phyloP scores from a whole-genome alignment of 2,888 invertebrate genomes.

The Hirtodrosophila histrioides region DNA sequence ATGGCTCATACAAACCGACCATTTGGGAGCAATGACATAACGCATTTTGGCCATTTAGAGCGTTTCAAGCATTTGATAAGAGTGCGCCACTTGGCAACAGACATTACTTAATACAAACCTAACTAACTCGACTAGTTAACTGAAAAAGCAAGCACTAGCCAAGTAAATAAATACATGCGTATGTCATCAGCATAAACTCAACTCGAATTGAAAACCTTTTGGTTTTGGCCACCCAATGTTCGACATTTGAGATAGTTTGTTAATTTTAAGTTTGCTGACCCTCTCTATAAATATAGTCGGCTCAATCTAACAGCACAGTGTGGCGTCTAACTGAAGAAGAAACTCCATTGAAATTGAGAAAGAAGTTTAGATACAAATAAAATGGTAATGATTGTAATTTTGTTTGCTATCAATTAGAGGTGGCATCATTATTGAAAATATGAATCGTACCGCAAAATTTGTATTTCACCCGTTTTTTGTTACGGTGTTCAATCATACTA shows the following conservation, averaged over 20 bases:
- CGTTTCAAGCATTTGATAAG: constrained; percentile 29
- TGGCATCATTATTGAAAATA: too few relatives aligned
- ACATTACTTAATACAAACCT: constrained; percentile 1
- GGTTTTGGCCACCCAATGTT: neutral
- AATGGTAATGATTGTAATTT: too few relatives aligned
- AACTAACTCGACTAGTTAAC: constrained; percentile 23
- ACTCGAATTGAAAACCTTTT: constrained; percentile 8
- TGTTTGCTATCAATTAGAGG: too few relatives aligned
- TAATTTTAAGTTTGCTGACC: constrained; percentile 8
- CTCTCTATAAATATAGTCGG: constrained; percentile 9
- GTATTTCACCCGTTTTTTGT: too few relatives aligned
- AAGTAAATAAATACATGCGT: constrained; percentile 13
- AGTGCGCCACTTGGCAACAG: constrained; percentile 34
- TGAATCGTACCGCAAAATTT: too few relatives aligned
- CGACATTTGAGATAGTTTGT: constrained; percentile 17
- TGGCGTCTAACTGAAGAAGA: too few relatives aligned
- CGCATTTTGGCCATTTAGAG: constrained; percentile 12
- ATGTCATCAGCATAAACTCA: constrained; percentile 14
- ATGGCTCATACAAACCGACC: constrained; percentile 23
- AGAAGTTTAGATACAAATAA: too few relatives aligned
- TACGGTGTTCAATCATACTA: too few relatives aligned
- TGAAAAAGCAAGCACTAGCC: constrained; percentile 19
- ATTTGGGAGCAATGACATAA: constrained; percentile 57
- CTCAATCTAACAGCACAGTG: neutral
- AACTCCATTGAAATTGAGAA: too few relatives aligned